These are phyloP conservation scores for Ceratosolen solmsi DNA, from an alignment of 1,140 invertebrate genomes.

Conservation along the genomic window DNA sequence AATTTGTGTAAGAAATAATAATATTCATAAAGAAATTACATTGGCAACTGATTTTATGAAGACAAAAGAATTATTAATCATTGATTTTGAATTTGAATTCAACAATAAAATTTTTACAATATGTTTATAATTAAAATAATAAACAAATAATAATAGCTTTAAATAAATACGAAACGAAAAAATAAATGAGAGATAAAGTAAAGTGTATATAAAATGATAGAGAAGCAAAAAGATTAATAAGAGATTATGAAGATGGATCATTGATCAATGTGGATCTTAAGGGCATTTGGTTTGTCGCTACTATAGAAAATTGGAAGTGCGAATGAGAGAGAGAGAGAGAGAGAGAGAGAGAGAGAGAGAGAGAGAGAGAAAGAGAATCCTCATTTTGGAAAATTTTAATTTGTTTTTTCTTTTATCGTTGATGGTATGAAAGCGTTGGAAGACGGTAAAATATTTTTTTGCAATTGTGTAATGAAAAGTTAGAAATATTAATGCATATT, in stretches of 20 bases:
- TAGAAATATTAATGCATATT: background rate
- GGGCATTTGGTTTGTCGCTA: conserved; percentile 31
- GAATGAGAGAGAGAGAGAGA: conserved; percentile 12
- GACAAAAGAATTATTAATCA: background rate
- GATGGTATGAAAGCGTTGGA: background rate
- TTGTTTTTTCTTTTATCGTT: conserved; percentile 17
- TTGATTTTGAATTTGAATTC: no score
- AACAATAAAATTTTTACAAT: background rate
- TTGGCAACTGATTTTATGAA: background rate
- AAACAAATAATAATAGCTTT: background rate
- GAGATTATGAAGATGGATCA: background rate
- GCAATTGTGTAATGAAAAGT: background rate
- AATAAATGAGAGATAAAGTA: background rate
- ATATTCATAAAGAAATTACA: background rate
- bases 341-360: conserved; percentile 14
- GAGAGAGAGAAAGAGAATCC: conserved; percentile 8
- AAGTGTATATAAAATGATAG: background rate
- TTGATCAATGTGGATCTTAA: conserved; percentile 32
- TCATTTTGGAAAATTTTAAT: conserved; percentile 38
- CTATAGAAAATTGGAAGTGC: conserved; percentile 24
- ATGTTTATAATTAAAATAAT: background rate
- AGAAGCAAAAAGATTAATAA: background rate
- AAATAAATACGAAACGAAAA: background rate
- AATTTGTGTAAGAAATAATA: no score
- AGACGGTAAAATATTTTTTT: background rate